These are phyloP conservation scores for Daktulosphaira vitifoliae DNA, from an alignment of 1,140 invertebrate species.

Conservation along the genomic window DNA sequence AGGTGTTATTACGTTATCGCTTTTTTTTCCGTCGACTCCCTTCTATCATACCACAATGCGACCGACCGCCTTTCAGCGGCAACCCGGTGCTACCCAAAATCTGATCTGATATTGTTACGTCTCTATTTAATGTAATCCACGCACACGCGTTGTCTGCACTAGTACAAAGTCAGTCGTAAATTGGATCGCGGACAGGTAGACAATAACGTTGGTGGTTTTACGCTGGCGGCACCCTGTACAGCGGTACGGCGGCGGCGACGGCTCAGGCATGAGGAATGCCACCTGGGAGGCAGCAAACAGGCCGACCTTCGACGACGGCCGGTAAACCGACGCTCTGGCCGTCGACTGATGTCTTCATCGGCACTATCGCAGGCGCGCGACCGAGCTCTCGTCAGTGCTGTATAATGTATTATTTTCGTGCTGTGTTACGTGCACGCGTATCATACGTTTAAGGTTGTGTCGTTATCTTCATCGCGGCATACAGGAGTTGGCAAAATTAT, in stretches of 20 bases:
- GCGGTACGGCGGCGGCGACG: background rate
- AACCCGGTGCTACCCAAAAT: background rate
- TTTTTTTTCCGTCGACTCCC: background rate
- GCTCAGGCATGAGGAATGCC: conserved; percentile 17
- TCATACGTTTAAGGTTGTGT: background rate
- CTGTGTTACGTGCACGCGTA: too few species aligned
- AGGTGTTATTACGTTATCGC: background rate
- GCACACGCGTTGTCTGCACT: background rate
- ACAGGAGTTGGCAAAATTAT: too few species aligned
- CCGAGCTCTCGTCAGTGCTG: too few species aligned
- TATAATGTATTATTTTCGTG: too few species aligned
- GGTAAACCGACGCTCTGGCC: background rate
- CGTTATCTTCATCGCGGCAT: too few species aligned
- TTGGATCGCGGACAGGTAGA: conserved; percentile 13
- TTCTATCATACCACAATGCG: too few species aligned
- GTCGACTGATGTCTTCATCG: conserved; percentile 31
- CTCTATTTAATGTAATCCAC: too few species aligned
- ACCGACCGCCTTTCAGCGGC: too few species aligned
- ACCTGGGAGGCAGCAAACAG: conserved; percentile 28
- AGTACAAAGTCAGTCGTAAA: conserved; percentile 8
- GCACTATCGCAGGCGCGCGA: background rate
- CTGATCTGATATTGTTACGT: too few species aligned
- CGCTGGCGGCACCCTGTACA: conserved; percentile 25
- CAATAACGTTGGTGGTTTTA: conserved; percentile 24
- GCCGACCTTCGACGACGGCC: conserved; percentile 25